Evolutionary conservation across 1,140 invertebrate species (phyloP).

Genomic region (Aricia agestis): DNA sequence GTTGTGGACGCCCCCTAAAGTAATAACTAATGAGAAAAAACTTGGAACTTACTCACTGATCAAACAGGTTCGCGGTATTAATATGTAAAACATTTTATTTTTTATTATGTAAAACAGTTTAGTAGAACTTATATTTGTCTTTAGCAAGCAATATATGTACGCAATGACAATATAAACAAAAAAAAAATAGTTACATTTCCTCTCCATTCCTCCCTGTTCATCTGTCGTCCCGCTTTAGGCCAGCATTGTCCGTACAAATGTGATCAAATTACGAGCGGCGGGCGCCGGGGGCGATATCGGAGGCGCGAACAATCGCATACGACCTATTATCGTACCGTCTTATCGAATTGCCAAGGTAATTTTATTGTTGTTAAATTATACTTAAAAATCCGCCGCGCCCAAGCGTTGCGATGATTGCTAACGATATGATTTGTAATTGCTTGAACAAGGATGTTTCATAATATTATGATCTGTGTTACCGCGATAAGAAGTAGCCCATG

Average conservation of each 20-base stretch:
- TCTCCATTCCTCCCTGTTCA: conserved; percentile 41
- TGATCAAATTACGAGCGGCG: conserved; percentile 73
- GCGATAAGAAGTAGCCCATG: too few species aligned
- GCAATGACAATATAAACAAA: too few species aligned
- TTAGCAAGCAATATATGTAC: too few species aligned
- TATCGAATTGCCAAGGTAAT: conserved; percentile 34
- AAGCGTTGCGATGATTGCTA: background rate
- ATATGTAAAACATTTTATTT: too few species aligned
- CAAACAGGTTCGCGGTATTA: too few species aligned
- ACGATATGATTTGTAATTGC: background rate
- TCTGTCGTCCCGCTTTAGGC: conserved; percentile 63
- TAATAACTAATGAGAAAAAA: too few species aligned
- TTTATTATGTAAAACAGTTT: too few species aligned
- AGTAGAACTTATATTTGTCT: too few species aligned
- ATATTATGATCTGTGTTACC: too few species aligned
- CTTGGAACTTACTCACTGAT: too few species aligned
- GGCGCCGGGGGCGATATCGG: conserved; percentile 40
- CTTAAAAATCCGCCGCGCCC: background rate
- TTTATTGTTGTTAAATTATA: conserved; percentile 19
- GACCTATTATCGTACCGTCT: conserved; percentile 38
- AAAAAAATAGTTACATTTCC: background rate
- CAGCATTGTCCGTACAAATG: conserved; percentile 72
- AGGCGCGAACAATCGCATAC: conserved; percentile 51
- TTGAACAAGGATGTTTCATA: too few species aligned
- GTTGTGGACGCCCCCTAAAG: too few species aligned